phyloP scores from a whole-genome alignment of 2,113 vertebrate genomes.

The Xenus cinereus region DNA sequence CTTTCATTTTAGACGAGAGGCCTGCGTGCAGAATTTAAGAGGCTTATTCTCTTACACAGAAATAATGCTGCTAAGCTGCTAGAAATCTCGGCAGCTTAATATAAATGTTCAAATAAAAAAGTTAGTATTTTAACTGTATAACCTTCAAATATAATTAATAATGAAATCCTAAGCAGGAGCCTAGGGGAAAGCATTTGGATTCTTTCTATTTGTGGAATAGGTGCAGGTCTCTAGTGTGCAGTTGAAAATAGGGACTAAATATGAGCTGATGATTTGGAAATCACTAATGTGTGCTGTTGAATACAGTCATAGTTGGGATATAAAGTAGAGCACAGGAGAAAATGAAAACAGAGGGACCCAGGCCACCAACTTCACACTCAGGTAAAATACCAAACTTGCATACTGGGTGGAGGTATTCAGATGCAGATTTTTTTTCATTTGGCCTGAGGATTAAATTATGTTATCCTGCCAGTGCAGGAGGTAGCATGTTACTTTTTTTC shows the following conservation, averaged over 20 bases:
- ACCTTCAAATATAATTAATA: slow-evolving; percentile 75
- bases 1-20: slow-evolving; percentile 66
- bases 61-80: slow-evolving; percentile 71
- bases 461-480: neutral
- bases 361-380: neutral
- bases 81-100: slow-evolving; percentile 75
- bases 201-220: slow-evolving; percentile 68
- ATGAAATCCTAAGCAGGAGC: slow-evolving; percentile 65
- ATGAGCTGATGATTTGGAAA: slow-evolving; percentile 49
- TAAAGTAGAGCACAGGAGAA: slow-evolving; percentile 49
- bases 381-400: neutral
- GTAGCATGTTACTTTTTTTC: neutral
- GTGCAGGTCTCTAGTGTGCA: slow-evolving; percentile 57
- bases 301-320: neutral
- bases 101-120: slow-evolving; percentile 76
- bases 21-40: slow-evolving; percentile 64
- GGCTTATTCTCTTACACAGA: slow-evolving; percentile 70
- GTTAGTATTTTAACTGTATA: slow-evolving; percentile 73
- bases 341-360: neutral
- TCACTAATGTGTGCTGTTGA: slow-evolving; percentile 5
- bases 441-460: neutral
- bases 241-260: slow-evolving; percentile 63
- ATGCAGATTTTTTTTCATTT: neutral
- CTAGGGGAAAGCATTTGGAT: slow-evolving; percentile 57
- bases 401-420: neutral